Evolutionary conservation across 1,140 invertebrate species (phyloP).

Genomic region (Euura saliciscinereae): DNA sequence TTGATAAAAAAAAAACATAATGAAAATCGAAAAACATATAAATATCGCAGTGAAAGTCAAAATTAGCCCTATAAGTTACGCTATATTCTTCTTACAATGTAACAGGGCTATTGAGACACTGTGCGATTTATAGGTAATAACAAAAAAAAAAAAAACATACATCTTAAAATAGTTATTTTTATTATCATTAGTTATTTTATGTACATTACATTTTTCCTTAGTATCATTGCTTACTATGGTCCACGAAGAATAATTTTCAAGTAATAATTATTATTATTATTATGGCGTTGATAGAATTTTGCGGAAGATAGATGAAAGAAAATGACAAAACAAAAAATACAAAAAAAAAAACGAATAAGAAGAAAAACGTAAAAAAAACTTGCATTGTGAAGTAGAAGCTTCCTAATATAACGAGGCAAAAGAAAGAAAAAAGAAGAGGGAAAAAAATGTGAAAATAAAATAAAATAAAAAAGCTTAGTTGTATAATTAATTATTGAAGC

Average conservation of each 20-base stretch:
- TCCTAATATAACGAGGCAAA: neutral
- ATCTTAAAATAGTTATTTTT: neutral
- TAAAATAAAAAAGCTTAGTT: neutral
- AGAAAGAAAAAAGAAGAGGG: too few relatives aligned
- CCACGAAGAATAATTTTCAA: too few relatives aligned
- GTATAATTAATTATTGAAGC: neutral
- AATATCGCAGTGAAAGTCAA: neutral
- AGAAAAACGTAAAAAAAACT: neutral
- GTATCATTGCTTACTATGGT: neutral
- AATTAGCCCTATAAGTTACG: conserved; percentile 31
- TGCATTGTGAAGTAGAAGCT: neutral
- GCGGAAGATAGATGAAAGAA: too few relatives aligned
- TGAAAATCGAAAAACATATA: too few relatives aligned
- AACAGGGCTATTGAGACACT: conserved; percentile 29
- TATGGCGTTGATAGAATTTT: neutral
- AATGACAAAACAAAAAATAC: too few relatives aligned
- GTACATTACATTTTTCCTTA: neutral
- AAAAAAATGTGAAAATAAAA: neutral
- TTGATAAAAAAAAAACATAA: too few relatives aligned
- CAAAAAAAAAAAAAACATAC: neutral
- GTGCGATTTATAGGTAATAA: neutral
- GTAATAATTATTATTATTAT: neutral
- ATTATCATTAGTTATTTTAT: neutral
- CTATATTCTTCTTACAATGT: conserved; percentile 47
- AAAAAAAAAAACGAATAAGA: too few relatives aligned